Base-by-base conservation (phyloP, 2,888 invertebrate species). In the Oegoconia quadripuncta region DNA sequence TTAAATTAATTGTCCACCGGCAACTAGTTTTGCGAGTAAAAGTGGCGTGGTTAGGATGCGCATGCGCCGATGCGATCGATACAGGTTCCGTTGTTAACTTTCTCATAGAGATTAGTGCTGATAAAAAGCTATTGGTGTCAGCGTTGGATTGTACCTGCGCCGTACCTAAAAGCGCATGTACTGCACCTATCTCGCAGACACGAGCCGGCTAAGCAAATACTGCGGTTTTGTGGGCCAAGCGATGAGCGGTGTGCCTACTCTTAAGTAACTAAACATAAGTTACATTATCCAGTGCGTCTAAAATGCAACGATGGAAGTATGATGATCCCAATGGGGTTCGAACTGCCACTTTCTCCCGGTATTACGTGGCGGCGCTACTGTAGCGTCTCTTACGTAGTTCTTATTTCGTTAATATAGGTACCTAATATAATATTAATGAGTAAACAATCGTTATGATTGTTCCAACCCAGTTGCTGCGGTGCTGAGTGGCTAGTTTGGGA, bases 101-200 rank as follows among this genome's bases (percentile, higher is more conserved):
- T 86, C 86, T 73, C 83, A 77, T 73, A 74, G 55, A 82, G 84
- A 84, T 84, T 72, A 67, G 73, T 58, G 59, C 71, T 74, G 86
- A 84, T 84, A 86, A 84, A 83, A 83, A 80, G 70, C 68, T 82
- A 82, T 86, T 83, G 84, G 84, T 86, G 84, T 76, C 84, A 80
- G 79, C 73, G 63, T 71, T 64, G 62, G 76, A 80, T 81, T 77
- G 74, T 75, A 75, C 61, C 67, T 64, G n/a, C n/a, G 74, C 64
- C 62, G 74, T 70, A 78, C 73, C 81, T 84, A 81, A 83, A 83
- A 80, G 84, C 78, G 82, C 80, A 78, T 84, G 84, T 84, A 81
- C 75, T 73, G 26, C 73, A 77, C 79, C 83, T 84, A 84, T 84
- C 81, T 80, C 55, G 52, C 64, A 62, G 77, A 81, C 80, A 74